phyloP scores from a whole-genome alignment of 1,140 invertebrate genomes.

The Bombus balteatus region DNA sequence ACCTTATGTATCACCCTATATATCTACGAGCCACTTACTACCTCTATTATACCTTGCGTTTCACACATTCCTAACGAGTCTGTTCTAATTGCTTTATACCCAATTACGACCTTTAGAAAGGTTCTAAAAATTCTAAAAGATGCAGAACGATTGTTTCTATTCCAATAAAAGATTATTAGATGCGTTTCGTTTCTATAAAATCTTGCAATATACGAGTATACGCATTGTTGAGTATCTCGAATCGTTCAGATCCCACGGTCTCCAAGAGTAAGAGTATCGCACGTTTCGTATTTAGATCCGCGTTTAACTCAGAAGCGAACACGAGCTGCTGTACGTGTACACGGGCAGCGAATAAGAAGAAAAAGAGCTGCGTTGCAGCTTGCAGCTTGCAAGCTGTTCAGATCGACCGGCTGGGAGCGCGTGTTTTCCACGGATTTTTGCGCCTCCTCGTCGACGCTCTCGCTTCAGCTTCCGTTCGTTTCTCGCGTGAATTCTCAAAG shows the following conservation, averaged over 20 bases:
- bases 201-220: background rate
- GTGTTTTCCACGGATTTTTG: constrained; percentile 3
- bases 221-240: background rate
- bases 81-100: background rate
- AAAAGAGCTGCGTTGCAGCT: background rate
- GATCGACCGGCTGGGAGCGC: constrained; percentile 9
- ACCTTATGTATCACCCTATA: background rate
- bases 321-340: constrained; percentile 1
- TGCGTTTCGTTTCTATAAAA: background rate
- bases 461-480: background rate
- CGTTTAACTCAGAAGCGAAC: constrained; percentile 33
- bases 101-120: background rate
- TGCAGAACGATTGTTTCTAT: background rate
- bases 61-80: background rate
- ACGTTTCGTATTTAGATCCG: constrained; percentile 23
- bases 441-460: background rate
- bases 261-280: constrained; percentile 5
- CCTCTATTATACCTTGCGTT: background rate
- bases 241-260: background rate
- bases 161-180: too few relatives aligned
- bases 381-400: constrained; percentile 1
- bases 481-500: background rate
- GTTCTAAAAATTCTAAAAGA: background rate
- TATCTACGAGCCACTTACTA: background rate
- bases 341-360: background rate